Evolutionary conservation across 2,888 invertebrate species (phyloP).

Genomic region (Uloborus plumipes): DNA sequence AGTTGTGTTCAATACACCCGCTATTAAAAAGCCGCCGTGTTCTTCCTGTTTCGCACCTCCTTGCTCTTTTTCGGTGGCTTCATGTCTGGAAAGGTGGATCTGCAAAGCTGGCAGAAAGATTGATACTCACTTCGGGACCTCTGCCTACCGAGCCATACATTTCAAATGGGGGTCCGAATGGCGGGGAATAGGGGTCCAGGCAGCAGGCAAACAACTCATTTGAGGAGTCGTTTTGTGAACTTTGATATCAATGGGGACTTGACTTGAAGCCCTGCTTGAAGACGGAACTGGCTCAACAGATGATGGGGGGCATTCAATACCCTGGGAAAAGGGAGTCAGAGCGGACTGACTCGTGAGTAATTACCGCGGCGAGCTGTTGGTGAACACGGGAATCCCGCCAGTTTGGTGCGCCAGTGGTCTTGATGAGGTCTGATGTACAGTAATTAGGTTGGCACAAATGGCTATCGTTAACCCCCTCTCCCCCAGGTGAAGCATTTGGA

Average conservation of each 20-base stretch:
- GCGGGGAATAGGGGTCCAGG: conserved; percentile 14
- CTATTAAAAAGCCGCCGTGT: conserved; percentile 24
- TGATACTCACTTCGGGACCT: conserved; percentile 56
- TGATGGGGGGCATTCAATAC: conserved; percentile 23
- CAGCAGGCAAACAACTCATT: conserved; percentile 41
- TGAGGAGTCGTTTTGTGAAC: not conserved
- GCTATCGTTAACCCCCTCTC: not conserved
- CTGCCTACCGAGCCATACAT: conserved; percentile 50
- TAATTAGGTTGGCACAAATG: conserved; percentile 33
- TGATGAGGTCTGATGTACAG: conserved; percentile 52
- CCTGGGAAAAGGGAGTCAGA: conserved; percentile 20
- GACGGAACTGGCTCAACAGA: not conserved
- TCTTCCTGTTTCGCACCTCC: conserved; percentile 20
- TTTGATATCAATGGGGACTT: not conserved
- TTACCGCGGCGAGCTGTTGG: conserved; percentile 4
- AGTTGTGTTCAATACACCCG: conserved; percentile 43
- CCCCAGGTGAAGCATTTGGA: conserved; percentile 4
- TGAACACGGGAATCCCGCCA: not conserved
- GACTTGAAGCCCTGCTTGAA: no score
- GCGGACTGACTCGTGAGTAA: conserved; percentile 27
- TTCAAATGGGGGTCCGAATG: conserved; percentile 21
- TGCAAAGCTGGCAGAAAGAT: conserved; percentile 62
- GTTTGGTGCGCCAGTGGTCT: conserved; percentile 7
- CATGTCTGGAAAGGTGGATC: conserved; percentile 53
- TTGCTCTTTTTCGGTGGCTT: conserved; percentile 41